Evolutionary conservation across 2,797 vertebrate genomes (phyloP), one percentile per base, ranked within the genome.

Genomic region (Huso huso): DNA sequence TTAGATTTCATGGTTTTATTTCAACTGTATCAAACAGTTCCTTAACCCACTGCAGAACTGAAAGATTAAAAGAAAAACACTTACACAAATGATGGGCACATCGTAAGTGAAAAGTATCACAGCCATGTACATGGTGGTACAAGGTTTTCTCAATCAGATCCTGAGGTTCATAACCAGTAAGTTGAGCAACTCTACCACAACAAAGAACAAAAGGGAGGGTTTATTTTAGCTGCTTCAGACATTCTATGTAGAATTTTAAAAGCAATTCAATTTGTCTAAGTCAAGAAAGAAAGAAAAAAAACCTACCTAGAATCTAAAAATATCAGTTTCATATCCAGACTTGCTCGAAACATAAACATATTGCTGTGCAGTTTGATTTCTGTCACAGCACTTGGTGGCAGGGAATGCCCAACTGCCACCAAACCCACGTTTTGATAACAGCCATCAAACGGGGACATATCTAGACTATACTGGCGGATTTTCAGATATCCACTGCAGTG

Each of bases 261-360:
- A 53, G 8, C 9, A 15, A 6, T 18, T 1, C 48, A 65, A 12
- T 0, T 2, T 1, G 18, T 12, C 12, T 48, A 49, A 10, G 0
- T 68, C 3, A 48, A 7, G 7, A 66, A 2, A 4, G 13, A 48
- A n/a, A 57, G 63, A 51, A 55, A 37, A 68, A 55, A 53, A 10
- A 12, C 64, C 13, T 85, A 99, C 97, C 97, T 95, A 82, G 95
- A 99, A 81, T 98, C 97, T 61, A 99, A 84, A 78, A 99, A 99
- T 79, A 99, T 99, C 76, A 99, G 95, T 77, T 99, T 99, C 95
- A 99, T 98, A 80, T 99, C 97, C 73, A 99, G 82, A 68, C 95
- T 98, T 83, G 97, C 97, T 62, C 96, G 88, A 81, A 99, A 99
- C 96, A 99, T 99, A 73, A 99, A 99, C 96, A 99, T 99, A 81